Percentiles rank a stretch among this genome's conserved stretches.
Conservation (phyloP, 1,140 invertebrate species). For the Sinonovacula constricta region DNA sequence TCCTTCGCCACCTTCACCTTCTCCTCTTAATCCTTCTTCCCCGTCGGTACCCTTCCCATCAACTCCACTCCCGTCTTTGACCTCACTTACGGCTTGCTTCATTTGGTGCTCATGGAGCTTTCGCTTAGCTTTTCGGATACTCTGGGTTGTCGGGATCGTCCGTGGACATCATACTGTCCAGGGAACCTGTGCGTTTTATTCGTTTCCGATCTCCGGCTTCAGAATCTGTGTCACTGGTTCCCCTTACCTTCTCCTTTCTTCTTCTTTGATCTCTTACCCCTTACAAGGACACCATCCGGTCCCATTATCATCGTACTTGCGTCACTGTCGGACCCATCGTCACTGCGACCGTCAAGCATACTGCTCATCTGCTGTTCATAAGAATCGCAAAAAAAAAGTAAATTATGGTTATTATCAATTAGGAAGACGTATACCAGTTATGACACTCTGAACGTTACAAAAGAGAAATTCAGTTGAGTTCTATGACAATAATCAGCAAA, state of each 20-base stretch:
- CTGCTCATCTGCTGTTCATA: constrained; percentile 38
- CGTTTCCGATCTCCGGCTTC: constrained; percentile 14
- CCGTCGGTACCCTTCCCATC: background rate
- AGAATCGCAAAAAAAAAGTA: no score
- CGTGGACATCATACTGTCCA: constrained; percentile 15
- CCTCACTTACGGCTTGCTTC: background rate
- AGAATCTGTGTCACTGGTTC: constrained; percentile 23
- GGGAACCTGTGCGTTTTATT: constrained; percentile 23
- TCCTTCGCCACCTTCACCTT: background rate
- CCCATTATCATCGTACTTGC: constrained; percentile 14
- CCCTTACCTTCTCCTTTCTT: constrained; percentile 3
- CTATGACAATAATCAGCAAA: no score
- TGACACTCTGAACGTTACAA: no score
- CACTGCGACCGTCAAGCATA: background rate
- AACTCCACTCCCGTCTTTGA: background rate
- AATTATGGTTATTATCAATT: no score
- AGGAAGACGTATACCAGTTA: no score
- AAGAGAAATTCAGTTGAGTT: no score
- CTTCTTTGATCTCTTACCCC: constrained; percentile 8
- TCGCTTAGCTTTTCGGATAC: constrained; percentile 20
- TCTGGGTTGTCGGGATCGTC: constrained; percentile 23
- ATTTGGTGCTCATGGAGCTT: constrained; percentile 22
- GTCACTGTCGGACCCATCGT: constrained; percentile 9
- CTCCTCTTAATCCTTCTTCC: background rate
- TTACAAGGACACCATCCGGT: constrained; percentile 18